These are phyloP conservation scores for Columba livia DNA, from an alignment of 2,113 vertebrate genomes.

Conservation along the genomic window DNA sequence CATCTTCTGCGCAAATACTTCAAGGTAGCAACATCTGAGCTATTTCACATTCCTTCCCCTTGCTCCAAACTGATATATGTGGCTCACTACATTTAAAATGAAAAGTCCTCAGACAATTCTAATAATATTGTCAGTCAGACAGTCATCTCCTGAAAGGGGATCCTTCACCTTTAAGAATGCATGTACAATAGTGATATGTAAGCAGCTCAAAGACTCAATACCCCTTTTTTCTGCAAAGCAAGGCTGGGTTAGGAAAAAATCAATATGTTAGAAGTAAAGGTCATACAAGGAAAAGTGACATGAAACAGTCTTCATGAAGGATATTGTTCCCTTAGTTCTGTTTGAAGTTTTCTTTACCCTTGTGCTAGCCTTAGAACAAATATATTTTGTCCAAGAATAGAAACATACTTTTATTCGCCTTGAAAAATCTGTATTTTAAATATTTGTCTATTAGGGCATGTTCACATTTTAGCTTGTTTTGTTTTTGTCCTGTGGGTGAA, in stretches of 20 bases:
- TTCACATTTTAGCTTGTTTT: conserved; percentile 59
- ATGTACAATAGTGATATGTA: conserved; percentile 79
- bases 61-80: conserved; percentile 46
- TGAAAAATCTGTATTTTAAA: conserved; percentile 75
- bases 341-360: conserved; percentile 81
- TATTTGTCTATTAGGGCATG: conserved; percentile 75
- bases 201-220: conserved; percentile 81
- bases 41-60: conserved; percentile 21
- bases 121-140: conserved; percentile 78
- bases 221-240: conserved; percentile 83
- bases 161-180: conserved; percentile 79
- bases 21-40: neutral
- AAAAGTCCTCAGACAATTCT: conserved; percentile 74
- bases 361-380: conserved; percentile 69
- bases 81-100: conserved; percentile 69
- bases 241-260: conserved; percentile 81
- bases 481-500: conserved; percentile 67
- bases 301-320: conserved; percentile 81
- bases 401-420: conserved; percentile 63
- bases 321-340: conserved; percentile 79
- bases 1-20: conserved; percentile 19
- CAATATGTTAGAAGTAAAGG: conserved; percentile 85
- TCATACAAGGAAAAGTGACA: conserved; percentile 81
- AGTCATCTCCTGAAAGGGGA: conserved; percentile 74
- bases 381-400: conserved; percentile 69